Conservation (phyloP, 1,140 invertebrate genomes). For the Brevipalpus yothersi region DNA sequence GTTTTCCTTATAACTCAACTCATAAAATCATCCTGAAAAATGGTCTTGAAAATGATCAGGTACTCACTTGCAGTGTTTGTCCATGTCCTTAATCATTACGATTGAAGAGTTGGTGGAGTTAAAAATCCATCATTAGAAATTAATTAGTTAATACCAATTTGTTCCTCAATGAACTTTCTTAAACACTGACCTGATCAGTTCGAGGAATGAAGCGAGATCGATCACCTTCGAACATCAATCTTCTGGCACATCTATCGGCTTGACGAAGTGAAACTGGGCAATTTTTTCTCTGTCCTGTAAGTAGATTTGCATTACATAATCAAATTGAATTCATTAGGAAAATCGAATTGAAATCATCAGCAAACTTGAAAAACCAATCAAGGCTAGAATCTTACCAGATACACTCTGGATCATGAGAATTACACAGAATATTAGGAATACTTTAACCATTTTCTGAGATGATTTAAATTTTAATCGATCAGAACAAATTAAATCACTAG, state of each 20-base stretch:
- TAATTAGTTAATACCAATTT: background rate
- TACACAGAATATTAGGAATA: too few species aligned
- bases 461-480: too few species aligned
- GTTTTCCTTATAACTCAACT: too few species aligned
- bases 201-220: background rate
- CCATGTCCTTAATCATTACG: background rate
- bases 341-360: too few species aligned
- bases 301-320: too few species aligned
- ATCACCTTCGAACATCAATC: slow-evolving; percentile 1
- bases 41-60: background rate
- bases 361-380: too few species aligned
- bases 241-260: background rate
- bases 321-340: too few species aligned
- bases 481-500: too few species aligned
- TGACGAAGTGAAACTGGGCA: background rate
- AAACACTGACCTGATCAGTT: background rate
- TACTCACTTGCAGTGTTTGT: background rate
- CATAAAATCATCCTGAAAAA: background rate
- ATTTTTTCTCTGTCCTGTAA: background rate
- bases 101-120: too few species aligned
- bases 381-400: too few species aligned
- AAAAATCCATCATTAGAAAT: background rate
- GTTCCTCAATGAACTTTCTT: background rate
- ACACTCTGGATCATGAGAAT: too few species aligned
- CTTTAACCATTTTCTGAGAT: too few species aligned